phyloP scores from a whole-genome alignment of 2,113 vertebrate genomes.

The Empidonax alnorum region DNA sequence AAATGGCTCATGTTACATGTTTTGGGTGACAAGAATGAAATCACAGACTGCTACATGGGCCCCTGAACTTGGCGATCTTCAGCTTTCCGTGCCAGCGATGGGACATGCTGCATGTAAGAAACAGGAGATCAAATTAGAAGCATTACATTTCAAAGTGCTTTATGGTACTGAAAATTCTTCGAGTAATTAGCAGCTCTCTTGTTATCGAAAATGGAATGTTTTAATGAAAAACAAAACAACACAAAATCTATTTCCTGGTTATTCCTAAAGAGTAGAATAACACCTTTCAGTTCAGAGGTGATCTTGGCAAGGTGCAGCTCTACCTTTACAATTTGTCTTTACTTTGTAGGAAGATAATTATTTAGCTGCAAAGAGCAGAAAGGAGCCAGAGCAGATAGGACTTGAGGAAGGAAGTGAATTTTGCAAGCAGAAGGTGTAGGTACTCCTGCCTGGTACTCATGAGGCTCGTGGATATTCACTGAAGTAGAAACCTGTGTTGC shows the following conservation, averaged over 20 bases:
- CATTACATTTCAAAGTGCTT: neutral
- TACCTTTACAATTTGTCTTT: neutral
- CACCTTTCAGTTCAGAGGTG: neutral
- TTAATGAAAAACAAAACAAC: neutral
- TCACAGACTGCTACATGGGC: neutral
- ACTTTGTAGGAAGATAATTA: neutral
- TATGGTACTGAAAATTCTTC: neutral
- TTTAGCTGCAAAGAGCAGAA: neutral
- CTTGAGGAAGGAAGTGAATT: neutral
- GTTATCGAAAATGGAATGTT: neutral
- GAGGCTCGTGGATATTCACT: neutral
- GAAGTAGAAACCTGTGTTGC: neutral
- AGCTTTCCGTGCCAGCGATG: accelerated
- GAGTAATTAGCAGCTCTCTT: neutral
- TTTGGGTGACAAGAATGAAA: neutral
- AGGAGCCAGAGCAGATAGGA: neutral
- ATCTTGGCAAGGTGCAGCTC: neutral
- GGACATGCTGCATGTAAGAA: neutral
- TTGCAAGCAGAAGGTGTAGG: neutral
- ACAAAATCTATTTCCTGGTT: neutral
- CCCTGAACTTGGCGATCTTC: accelerated
- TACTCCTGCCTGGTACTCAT: neutral
- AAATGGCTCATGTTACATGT: neutral
- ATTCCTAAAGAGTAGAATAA: neutral
- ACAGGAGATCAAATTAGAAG: neutral